Percentiles rank a stretch among this genome's conserved stretches.
phyloP scores from a whole-genome alignment of 2,113 vertebrate genomes.

The Todiramphus chloris region DNA sequence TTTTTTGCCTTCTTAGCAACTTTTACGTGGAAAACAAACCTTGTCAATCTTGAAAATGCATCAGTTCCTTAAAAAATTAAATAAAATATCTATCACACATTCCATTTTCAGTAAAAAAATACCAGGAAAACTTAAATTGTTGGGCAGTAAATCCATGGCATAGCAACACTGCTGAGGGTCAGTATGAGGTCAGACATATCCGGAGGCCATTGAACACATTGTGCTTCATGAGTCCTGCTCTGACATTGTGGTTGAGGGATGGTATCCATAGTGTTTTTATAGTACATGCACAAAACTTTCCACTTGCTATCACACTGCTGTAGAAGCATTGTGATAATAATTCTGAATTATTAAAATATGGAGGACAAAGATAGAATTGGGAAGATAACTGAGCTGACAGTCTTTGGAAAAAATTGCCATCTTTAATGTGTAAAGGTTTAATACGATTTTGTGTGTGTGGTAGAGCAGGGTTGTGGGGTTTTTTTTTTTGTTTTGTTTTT shows the following conservation, averaged over 20 bases:
- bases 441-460: background rate
- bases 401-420: background rate
- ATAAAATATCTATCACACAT: background rate
- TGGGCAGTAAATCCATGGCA: background rate
- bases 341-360: background rate
- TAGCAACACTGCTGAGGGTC: background rate
- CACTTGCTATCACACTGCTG: background rate
- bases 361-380: background rate
- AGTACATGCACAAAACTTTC: background rate
- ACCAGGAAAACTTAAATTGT: background rate
- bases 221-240: background rate
- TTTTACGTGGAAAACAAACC: background rate
- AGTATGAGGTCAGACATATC: slow-evolving; percentile 6
- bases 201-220: background rate
- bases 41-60: background rate
- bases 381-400: background rate
- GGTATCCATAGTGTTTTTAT: background rate
- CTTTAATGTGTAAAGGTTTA: background rate
- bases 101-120: background rate
- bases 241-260: background rate
- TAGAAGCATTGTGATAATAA: background rate
- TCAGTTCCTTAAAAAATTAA: background rate
- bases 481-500: background rate
- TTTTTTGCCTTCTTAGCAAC: background rate
- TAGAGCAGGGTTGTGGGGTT: background rate